phyloP scores from a whole-genome alignment of 2,888 invertebrate species.

The Cerceris ruficornis region DNA sequence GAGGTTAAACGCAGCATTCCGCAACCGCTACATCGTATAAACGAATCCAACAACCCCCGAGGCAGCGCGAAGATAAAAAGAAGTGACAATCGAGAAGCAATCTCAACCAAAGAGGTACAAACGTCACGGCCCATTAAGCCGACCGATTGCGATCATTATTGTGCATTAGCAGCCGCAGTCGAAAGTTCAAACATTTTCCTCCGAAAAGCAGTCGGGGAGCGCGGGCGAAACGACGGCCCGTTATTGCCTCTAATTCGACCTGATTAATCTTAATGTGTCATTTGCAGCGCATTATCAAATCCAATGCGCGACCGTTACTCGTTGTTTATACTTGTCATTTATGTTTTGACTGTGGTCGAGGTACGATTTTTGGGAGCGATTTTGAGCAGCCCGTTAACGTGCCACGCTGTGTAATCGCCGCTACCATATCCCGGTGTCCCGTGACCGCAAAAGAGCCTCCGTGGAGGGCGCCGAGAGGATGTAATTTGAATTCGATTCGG shows the following conservation, averaged over 20 bases:
- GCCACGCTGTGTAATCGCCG: conserved; percentile 55
- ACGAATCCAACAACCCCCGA: no score
- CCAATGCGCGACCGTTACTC: background rate
- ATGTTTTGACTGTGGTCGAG: conserved; percentile 36
- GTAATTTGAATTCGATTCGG: conserved; percentile 66
- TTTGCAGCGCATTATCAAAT: conserved; percentile 18
- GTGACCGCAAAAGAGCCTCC: conserved; percentile 64
- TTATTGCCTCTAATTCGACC: background rate
- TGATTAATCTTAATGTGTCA: conserved; percentile 10
- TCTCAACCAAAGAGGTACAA: no score
- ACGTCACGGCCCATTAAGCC: background rate
- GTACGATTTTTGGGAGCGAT: conserved; percentile 53
- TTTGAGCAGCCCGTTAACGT: conserved; percentile 49
- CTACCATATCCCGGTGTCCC: conserved; percentile 60
- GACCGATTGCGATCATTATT: background rate
- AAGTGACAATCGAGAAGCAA: background rate
- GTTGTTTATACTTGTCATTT: conserved; percentile 51
- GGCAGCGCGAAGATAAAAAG: background rate
- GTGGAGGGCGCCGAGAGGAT: conserved; percentile 54
- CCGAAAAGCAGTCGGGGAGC: background rate
- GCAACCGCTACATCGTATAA: no score
- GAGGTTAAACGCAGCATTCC: no score
- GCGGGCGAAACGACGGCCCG: background rate
- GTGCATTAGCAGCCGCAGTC: background rate
- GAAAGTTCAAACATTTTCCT: background rate